Conservation (phyloP, 2,797 vertebrate species). For the Sebastes oblongus region DNA sequence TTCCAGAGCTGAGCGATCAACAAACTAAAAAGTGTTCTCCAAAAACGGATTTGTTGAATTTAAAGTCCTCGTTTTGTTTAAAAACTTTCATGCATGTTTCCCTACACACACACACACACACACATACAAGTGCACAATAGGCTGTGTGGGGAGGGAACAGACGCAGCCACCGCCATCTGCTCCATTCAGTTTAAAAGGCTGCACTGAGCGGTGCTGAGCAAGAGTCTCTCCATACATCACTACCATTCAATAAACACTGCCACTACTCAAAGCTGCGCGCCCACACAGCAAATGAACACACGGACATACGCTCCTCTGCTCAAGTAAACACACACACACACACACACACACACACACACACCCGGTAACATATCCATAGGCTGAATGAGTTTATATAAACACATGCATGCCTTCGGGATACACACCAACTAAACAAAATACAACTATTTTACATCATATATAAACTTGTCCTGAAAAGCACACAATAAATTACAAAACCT, state of each 20-base stretch:
- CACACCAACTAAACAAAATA: neutral
- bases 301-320: neutral
- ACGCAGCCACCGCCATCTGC: conserved; percentile 73
- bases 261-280: conserved; percentile 57
- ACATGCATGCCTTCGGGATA: neutral
- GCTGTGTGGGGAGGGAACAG: conserved; percentile 48
- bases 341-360: neutral
- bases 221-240: conserved; percentile 75
- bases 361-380: neutral
- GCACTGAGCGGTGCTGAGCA: conserved; percentile 55
- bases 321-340: neutral
- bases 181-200: conserved; percentile 70
- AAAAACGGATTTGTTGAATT: neutral
- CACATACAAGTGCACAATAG: conserved; percentile 35
- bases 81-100: conserved; percentile 1
- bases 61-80: neutral
- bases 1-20: neutral
- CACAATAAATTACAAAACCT: neutral
- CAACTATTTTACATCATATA: neutral
- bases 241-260: conserved; percentile 78
- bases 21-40: neutral
- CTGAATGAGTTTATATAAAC: conserved; percentile 1
- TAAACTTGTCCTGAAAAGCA: neutral
- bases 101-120: neutral
- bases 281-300: conserved; percentile 43